Evolutionary conservation across 2,888 invertebrate genomes (phyloP).

Genomic region (Cancer borealis): DNA sequence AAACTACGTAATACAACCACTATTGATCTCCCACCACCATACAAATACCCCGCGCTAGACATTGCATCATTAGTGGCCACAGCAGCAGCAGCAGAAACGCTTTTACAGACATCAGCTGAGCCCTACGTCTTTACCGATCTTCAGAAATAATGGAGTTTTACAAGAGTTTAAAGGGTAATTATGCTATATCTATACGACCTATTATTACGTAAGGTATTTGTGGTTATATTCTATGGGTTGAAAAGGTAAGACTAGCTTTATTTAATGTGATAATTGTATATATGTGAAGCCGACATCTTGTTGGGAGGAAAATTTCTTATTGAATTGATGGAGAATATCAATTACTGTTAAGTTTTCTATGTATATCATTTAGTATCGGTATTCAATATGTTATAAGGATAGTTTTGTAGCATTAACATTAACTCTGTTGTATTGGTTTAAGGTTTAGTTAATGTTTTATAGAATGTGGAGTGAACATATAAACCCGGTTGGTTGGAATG

Average conservation of each 20-base stretch:
- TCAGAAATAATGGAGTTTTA: neutral
- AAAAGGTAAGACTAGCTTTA: neutral
- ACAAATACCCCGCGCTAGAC: neutral
- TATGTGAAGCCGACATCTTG: neutral
- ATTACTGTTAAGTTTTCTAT: neutral
- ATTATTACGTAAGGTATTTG: neutral
- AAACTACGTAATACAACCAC: neutral
- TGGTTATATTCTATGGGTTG: neutral
- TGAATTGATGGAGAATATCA: neutral
- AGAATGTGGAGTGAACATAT: no score
- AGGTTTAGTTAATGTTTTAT: no score
- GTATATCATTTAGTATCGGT: no score
- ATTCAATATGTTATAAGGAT: no score
- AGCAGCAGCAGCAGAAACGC: neutral
- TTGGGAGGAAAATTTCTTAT: neutral
- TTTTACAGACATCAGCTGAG: neutral
- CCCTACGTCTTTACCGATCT: neutral
- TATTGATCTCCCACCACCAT: neutral
- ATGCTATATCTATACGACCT: neutral
- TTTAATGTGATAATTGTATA: neutral
- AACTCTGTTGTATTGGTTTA: no score
- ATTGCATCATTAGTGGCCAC: neutral
- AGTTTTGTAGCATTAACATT: no score
- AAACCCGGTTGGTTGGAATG: no score
- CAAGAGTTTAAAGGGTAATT: conserved; percentile 10